Evolutionary conservation across 2,888 invertebrate species (phyloP).

Genomic region (Nomada goodeniana): DNA sequence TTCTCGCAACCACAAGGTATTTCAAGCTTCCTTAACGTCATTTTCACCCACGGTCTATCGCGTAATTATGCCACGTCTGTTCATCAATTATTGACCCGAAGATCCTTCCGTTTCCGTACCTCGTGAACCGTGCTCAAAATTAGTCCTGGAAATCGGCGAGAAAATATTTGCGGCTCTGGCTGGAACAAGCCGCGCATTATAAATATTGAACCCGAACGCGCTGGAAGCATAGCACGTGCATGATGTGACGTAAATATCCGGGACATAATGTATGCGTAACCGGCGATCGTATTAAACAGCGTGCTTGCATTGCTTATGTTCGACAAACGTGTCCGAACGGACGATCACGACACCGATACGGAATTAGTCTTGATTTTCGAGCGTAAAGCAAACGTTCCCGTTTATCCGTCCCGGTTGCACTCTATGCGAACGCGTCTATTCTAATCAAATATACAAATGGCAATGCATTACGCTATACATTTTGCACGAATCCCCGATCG

Average conservation of each 20-base stretch:
- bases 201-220: constrained; percentile 26
- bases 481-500: constrained; percentile 15
- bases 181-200: constrained; percentile 3
- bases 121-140: constrained; percentile 16
- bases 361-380: constrained; percentile 24
- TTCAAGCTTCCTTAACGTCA: not conserved
- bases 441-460: constrained; percentile 53
- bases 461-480: constrained; percentile 18
- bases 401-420: not conserved
- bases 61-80: not conserved
- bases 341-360: constrained; percentile 33
- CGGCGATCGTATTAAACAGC: constrained; percentile 53
- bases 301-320: constrained; percentile 35
- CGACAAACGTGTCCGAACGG: constrained; percentile 26
- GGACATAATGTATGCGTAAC: constrained; percentile 41
- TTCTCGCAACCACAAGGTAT: no score
- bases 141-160: constrained; percentile 9
- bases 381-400: constrained; percentile 24
- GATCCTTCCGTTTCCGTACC: not conserved
- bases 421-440: constrained; percentile 7
- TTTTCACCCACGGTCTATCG: not conserved
- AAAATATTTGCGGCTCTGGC: constrained; percentile 35
- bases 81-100: constrained; percentile 22
- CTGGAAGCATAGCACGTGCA: constrained; percentile 11
- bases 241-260: constrained; percentile 43